Percentiles rank a stretch among this genome's conserved stretches.
These are phyloP conservation scores for Pegea sp. DNA, from an alignment of 23 tunicate genomes.

Conservation along the genomic window DNA sequence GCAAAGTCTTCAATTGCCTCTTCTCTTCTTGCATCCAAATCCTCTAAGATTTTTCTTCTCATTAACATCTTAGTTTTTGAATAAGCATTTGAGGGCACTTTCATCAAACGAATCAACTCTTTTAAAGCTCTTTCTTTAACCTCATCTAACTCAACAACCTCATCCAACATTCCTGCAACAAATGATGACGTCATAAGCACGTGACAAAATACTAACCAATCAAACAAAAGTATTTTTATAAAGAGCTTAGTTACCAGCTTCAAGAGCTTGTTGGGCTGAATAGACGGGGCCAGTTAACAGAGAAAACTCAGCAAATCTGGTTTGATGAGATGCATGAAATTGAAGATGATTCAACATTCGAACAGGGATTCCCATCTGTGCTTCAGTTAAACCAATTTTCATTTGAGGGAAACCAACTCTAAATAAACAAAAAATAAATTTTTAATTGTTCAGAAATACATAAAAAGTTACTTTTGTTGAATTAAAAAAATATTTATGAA, in stretches of 20 bases:
- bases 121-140: not conserved
- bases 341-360: not conserved
- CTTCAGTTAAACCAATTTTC: slow-evolving; percentile 1
- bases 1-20: not conserved
- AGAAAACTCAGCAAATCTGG: not conserved
- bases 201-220: too few species aligned
- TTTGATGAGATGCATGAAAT: not conserved
- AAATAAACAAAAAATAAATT: not conserved
- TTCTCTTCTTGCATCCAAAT: not conserved
- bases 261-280: not conserved
- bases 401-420: not conserved
- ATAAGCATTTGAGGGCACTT: not conserved
- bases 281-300: not conserved
- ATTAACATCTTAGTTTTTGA: not conserved
- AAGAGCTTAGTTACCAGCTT: not conserved
- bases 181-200: too few species aligned
- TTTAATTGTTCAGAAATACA: too few species aligned
- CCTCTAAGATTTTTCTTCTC: not conserved
- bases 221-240: too few species aligned
- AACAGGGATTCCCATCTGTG: slow-evolving; percentile 1
- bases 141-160: not conserved
- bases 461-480: not conserved
- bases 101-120: not conserved
- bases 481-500: not conserved
- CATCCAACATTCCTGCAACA: not conserved